These are phyloP conservation scores for Globodera rostochiensis DNA, from an alignment of 1,140 invertebrate species.

Conservation along the genomic window DNA sequence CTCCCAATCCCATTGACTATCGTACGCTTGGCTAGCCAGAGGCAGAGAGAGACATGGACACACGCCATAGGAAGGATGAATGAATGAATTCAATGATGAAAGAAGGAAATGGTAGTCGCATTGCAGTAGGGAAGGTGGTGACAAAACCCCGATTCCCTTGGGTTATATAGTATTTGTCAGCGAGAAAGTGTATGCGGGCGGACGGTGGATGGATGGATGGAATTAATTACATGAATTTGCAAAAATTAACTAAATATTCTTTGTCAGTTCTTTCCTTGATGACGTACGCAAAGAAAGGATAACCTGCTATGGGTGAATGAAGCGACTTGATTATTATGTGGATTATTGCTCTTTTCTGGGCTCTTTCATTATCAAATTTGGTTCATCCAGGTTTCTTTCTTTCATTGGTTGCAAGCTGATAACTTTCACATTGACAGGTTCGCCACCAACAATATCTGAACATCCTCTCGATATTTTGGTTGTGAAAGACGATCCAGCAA, in stretches of 20 bases:
- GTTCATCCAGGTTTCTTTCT: neutral
- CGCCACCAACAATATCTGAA: conserved; percentile 43
- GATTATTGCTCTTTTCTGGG: neutral
- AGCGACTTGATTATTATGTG: neutral
- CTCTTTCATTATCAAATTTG: neutral
- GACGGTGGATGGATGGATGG: too few relatives aligned
- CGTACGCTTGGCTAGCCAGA: neutral
- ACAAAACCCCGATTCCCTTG: neutral
- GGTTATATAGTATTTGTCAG: too few relatives aligned
- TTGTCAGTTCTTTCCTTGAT: too few relatives aligned
- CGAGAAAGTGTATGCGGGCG: too few relatives aligned
- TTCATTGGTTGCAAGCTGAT: neutral
- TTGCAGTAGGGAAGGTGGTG: neutral
- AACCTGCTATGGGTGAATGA: neutral
- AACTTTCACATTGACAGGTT: conserved; percentile 19
- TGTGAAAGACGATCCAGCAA: conserved; percentile 48
- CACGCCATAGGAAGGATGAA: neutral
- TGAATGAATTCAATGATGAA: neutral
- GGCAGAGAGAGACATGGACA: neutral
- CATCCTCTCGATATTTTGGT: conserved; percentile 53
- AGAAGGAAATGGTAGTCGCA: neutral
- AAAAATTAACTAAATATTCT: too few relatives aligned
- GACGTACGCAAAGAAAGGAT: too few relatives aligned
- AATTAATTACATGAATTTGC: too few relatives aligned
- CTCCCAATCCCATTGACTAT: neutral